These are phyloP conservation scores for Plectrocnemia conspersa DNA, from an alignment of 1,140 invertebrate genomes.

Conservation along the genomic window DNA sequence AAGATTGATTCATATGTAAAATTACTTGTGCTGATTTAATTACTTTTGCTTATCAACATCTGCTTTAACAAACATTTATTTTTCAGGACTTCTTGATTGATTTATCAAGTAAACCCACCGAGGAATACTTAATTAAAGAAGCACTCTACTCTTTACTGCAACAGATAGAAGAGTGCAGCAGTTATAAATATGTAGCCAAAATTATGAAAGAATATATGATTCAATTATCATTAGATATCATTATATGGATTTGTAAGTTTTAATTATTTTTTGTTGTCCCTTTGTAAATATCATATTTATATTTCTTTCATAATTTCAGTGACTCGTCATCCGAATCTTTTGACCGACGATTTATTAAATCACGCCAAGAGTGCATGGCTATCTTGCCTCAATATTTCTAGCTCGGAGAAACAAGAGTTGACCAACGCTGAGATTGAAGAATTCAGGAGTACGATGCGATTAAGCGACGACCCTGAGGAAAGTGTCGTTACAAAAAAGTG, in stretches of 20 bases:
- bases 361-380: background rate
- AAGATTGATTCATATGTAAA: background rate
- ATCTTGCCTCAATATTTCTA: background rate
- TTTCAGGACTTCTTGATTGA: constrained; percentile 1
- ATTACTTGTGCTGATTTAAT: background rate
- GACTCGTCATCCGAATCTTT: background rate
- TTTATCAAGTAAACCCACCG: background rate
- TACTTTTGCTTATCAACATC: no score
- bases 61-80: no score
- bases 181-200: constrained; percentile 13
- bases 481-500: no score
- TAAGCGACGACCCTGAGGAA: no score
- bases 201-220: background rate
- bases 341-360: constrained; percentile 6
- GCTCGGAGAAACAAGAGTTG: no score
- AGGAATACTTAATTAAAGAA: background rate
- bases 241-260: constrained; percentile 7
- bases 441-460: no score
- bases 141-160: background rate
- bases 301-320: background rate
- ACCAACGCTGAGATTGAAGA: no score
- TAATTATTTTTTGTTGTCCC: no score
- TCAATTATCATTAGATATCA: constrained; percentile 12
- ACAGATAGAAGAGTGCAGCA: background rate
- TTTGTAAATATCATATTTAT: background rate